A percentile compares a stretch with the other conserved stretches of the same genome.
phyloP scores from a whole-genome alignment of 2,797 vertebrate species.

The Cetoscarus ocellatus region DNA sequence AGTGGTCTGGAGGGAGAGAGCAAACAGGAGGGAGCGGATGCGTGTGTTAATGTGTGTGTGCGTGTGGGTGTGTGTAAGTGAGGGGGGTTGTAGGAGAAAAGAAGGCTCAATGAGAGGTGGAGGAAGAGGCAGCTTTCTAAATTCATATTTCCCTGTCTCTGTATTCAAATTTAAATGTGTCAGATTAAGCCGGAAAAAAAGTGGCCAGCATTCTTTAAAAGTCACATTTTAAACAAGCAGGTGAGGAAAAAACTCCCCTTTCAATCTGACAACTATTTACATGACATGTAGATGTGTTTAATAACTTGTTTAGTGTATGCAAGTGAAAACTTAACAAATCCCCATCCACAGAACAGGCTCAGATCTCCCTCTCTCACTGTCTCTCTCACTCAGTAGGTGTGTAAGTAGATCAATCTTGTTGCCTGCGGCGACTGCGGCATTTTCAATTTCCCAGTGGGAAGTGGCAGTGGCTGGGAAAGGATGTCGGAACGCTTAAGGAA shows the following conservation, averaged over 20 bases:
- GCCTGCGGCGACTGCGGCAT: constrained; percentile 80
- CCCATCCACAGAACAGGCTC: constrained; percentile 24
- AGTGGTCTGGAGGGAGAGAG: constrained; percentile 79
- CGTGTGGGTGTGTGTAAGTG: background rate
- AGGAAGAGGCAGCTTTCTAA: constrained; percentile 63
- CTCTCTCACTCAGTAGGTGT: constrained; percentile 78
- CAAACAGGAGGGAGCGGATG: constrained; percentile 55
- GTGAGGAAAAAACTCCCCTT: constrained; percentile 9
- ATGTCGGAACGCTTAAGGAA: constrained; percentile 80
- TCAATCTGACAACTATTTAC: constrained; percentile 27
- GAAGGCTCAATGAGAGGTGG: constrained; percentile 64
- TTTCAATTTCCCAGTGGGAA: constrained; percentile 85
- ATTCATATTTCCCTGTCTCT: constrained; percentile 53
- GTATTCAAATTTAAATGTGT: constrained; percentile 49
- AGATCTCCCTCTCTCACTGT: constrained; percentile 36
- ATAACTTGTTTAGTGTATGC: constrained; percentile 23
- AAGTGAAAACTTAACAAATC: constrained; percentile 25
- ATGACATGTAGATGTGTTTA: constrained; percentile 25
- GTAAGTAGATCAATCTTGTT: constrained; percentile 83
- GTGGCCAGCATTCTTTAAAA: constrained; percentile 24
- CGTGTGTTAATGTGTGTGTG: constrained; percentile 9
- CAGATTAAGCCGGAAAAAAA: constrained; percentile 38
- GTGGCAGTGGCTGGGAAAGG: constrained; percentile 72
- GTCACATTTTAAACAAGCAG: constrained; percentile 25
- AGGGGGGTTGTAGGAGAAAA: constrained; percentile 42